Evolutionary conservation across 2,113 vertebrate species (phyloP).

Genomic region (Apteryx owenii): DNA sequence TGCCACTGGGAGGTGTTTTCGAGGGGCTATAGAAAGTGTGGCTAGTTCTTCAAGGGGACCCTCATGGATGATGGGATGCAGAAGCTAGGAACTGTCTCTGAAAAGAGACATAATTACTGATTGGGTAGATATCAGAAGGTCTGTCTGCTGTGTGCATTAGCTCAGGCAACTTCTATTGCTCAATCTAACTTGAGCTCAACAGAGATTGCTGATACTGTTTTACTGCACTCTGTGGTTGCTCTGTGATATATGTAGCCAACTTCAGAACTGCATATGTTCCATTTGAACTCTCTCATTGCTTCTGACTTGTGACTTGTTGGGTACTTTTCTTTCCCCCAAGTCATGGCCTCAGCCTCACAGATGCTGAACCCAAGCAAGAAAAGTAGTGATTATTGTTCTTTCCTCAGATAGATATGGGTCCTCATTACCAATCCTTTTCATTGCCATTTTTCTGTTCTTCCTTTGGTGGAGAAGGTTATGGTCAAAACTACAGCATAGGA

Average conservation of each 20-base stretch:
- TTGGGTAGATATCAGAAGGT: not conserved
- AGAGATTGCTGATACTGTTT: not conserved
- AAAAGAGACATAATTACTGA: not conserved
- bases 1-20: not conserved
- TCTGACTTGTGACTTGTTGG: not conserved
- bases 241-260: not conserved
- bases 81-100: not conserved
- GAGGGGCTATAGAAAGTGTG: not conserved
- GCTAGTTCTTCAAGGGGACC: not conserved
- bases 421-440: rapidly evolving
- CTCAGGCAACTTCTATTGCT: not conserved
- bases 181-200: not conserved
- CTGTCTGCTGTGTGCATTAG: not conserved
- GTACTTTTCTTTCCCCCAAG: not conserved
- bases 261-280: not conserved
- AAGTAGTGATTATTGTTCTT: not conserved
- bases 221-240: not conserved
- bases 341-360: not conserved
- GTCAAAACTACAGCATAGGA: not conserved
- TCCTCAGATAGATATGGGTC: not conserved
- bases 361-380: not conserved
- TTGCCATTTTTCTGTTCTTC: not conserved
- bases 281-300: not conserved
- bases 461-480: not conserved
- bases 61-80: rapidly evolving